A percentile compares a stretch with the other conserved stretches of the same genome.
Conservation (phyloP, 2,113 vertebrate species). For the Nyctibius bracteatus region DNA sequence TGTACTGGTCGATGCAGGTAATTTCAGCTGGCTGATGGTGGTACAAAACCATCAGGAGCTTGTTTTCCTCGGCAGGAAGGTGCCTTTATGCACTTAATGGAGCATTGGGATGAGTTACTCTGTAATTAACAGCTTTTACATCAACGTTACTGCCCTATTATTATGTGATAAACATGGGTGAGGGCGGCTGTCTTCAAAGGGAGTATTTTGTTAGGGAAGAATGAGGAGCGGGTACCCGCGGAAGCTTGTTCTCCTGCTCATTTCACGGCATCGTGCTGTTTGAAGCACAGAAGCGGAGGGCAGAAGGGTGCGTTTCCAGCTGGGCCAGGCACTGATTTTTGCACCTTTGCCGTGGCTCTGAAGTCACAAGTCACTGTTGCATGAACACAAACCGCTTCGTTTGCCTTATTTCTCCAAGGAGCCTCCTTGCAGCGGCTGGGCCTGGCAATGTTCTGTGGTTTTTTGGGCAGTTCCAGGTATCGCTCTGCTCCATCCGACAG, state of each 20-base stretch:
- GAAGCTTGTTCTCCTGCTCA: not conserved
- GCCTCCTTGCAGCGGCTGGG: not conserved
- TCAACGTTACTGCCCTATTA: not conserved
- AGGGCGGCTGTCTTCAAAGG: not conserved
- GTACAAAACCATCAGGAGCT: not conserved
- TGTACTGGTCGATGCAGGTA: not conserved
- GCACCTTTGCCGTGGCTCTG: not conserved
- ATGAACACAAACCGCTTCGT: not conserved
- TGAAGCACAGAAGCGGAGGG: not conserved
- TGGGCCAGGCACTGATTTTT: not conserved
- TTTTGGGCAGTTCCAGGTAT: not conserved
- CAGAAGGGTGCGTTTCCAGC: not conserved
- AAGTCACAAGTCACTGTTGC: not conserved
- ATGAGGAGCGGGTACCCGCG: not conserved
- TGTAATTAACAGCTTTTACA: not conserved
- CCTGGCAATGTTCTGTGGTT: too few species aligned
- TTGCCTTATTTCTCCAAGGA: not conserved
- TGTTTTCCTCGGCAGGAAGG: not conserved
- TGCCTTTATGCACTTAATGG: not conserved
- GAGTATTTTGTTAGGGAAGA: not conserved
- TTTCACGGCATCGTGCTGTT: not conserved
- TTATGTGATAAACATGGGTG: not conserved
- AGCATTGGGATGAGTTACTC: not conserved
- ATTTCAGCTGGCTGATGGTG: not conserved
- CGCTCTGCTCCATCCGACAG: fast-evolving